Evolutionary conservation across 2,888 invertebrate genomes (phyloP).

Genomic region (Limnephilus marmoratus): DNA sequence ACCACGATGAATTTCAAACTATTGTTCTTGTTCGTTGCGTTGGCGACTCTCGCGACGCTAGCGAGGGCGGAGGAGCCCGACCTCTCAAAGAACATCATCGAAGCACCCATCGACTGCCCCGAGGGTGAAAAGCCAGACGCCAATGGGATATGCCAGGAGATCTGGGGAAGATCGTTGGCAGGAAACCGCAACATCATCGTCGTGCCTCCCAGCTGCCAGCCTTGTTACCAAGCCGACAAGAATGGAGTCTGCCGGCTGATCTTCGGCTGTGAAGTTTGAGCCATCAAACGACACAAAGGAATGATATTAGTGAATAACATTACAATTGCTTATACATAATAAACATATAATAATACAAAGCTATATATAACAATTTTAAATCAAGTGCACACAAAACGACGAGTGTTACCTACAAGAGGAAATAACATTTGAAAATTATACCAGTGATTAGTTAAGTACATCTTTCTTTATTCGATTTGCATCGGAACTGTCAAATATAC

Average conservation of each 20-base stretch:
- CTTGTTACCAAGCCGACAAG: conserved; percentile 70
- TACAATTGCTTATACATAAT: too few species aligned
- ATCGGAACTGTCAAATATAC: neutral
- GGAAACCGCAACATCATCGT: conserved; percentile 68
- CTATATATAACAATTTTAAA: neutral
- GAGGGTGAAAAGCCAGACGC: conserved; percentile 70
- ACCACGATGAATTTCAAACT: neutral
- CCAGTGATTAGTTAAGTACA: neutral
- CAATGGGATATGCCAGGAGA: conserved; percentile 70
- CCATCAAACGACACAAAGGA: neutral
- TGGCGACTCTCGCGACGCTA: conserved; percentile 42
- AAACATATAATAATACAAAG: neutral
- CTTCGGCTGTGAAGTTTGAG: conserved; percentile 35
- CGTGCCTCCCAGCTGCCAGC: conserved; percentile 71
- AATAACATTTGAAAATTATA: too few species aligned
- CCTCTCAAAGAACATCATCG: conserved; percentile 68
- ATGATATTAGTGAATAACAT: too few species aligned
- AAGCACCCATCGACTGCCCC: conserved; percentile 71
- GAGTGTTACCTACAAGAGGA: neutral
- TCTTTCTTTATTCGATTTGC: neutral
- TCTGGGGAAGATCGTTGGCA: conserved; percentile 53
- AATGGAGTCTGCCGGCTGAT: conserved; percentile 70
- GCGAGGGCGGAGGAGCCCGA: conserved; percentile 42
- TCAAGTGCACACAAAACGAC: neutral
- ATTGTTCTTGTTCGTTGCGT: neutral